These are phyloP conservation scores for Cataglyphis hispanica DNA, from an alignment of 1,140 invertebrate genomes.

Conservation along the genomic window DNA sequence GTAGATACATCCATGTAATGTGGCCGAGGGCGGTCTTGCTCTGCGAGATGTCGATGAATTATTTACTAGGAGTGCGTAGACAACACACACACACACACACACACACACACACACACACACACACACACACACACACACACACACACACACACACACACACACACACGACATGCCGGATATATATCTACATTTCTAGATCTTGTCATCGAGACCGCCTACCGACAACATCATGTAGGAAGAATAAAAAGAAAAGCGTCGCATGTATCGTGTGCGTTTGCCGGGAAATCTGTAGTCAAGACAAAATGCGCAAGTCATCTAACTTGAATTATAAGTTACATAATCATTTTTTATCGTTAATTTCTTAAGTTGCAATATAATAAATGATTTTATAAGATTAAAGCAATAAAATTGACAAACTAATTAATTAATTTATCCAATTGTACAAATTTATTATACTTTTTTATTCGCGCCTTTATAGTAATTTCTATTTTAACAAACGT, in stretches of 20 bases:
- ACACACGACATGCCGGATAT: conserved; percentile 73
- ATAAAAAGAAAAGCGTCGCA: neutral
- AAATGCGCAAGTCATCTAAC: neutral
- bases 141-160: no score
- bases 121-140: conserved; percentile 41
- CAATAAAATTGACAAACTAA: neutral
- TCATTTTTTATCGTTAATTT: neutral
- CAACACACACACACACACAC: conserved; percentile 39
- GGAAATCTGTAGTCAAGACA: neutral
- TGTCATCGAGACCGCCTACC: conserved; percentile 72
- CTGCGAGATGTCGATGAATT: conserved; percentile 76
- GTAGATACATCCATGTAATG: conserved; percentile 71
- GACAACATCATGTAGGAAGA: conserved; percentile 51
- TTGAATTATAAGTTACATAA: neutral
- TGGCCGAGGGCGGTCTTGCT: conserved; percentile 53
- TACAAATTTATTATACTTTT: neutral
- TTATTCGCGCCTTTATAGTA: no score
- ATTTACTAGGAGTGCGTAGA: conserved; percentile 79
- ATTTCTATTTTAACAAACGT: neutral
- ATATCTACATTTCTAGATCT: conserved; percentile 78
- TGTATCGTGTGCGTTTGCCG: neutral
- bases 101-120: conserved; percentile 49
- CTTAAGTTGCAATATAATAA: neutral
- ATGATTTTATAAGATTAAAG: neutral
- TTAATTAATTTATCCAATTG: conserved; percentile 19